phyloP scores from a whole-genome alignment of 2,888 invertebrate species.

The Phalera bucephala region DNA sequence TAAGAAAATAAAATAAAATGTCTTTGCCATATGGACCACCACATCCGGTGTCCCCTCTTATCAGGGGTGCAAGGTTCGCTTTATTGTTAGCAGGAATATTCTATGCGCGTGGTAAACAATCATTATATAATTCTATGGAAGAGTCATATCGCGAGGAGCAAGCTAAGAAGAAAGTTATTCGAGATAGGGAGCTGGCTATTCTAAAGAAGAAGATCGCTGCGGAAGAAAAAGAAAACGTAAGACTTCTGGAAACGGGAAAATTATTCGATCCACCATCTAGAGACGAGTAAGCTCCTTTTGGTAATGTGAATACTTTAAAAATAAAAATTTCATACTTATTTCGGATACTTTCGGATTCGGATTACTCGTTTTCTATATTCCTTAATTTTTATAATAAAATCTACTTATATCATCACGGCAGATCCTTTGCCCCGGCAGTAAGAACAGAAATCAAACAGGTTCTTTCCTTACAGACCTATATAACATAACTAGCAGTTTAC shows the following conservation, averaged over 20 bases:
- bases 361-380: too few species aligned
- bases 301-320: too few species aligned
- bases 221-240: slow-evolving; percentile 54
- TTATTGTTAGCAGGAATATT: slow-evolving; percentile 62
- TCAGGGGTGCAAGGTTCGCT: slow-evolving; percentile 59
- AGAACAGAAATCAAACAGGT: too few species aligned
- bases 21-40: slow-evolving; percentile 59
- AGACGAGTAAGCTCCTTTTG: too few species aligned
- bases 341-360: too few species aligned
- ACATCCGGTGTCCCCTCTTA: slow-evolving; percentile 64
- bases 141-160: slow-evolving; percentile 46
- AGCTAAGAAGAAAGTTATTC: slow-evolving; percentile 53
- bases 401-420: too few species aligned
- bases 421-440: too few species aligned
- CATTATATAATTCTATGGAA: slow-evolving; percentile 49
- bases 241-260: slow-evolving; percentile 57
- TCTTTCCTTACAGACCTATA: too few species aligned
- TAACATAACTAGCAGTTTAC: too few species aligned
- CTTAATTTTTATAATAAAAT: too few species aligned
- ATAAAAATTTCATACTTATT: too few species aligned
- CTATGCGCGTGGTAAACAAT: slow-evolving; percentile 58
- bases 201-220: slow-evolving; percentile 51
- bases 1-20: slow-evolving; percentile 6
- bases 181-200: slow-evolving; percentile 52
- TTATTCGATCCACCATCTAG: slow-evolving; percentile 39